Evolutionary conservation across 1,140 invertebrate species (phyloP), one percentile per base, ranked within the genome.

Genomic region (Hestina assimilis): DNA sequence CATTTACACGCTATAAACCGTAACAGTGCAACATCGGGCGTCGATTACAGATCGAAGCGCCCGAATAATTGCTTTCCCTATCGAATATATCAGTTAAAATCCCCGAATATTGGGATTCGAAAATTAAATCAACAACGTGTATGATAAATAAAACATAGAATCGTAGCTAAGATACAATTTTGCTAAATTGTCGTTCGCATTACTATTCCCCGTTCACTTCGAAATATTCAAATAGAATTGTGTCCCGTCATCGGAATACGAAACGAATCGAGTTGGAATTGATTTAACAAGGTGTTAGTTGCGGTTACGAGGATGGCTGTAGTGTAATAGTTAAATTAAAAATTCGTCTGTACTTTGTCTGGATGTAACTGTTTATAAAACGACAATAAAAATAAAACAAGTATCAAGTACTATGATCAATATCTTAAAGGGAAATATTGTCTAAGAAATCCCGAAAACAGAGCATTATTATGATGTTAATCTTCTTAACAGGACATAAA

Each of bases 181-280:
- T 76, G 72, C 72, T 74, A 72, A 79, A 77, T 73, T 74, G 65
- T 65, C 68, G 38, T 33, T 20, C 50, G 45, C 62, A 73, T 79
- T 75, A 79, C 73, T 72, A 76, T 80, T 69, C 75, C 52, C 33
- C 17, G 57, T 52, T 68, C 68, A 65, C 67, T 59, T 73, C 65
- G 64, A 77, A 77, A 79, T 83, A 83, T 83, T 83, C 79, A 82
- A 83, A 83, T 79, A 67, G 66, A 75, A 69, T 79, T 70, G 73
- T 70, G 72, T 66, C 41, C 51, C 64, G 68, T 66, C 63, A 68
- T 66, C 60, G 56, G 79, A 72, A 79, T 81, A 75, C 72, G 72
- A 77, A 83, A 66, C 54, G 59, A 63, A 67, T 69, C 59, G 66
- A 43, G 12, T 61, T 15, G 31, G 55, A 65, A 69, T 62, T 59